These are phyloP conservation scores for Aphaenogaster rudis DNA, from an alignment of 1,140 invertebrate genomes.

Conservation along the genomic window DNA sequence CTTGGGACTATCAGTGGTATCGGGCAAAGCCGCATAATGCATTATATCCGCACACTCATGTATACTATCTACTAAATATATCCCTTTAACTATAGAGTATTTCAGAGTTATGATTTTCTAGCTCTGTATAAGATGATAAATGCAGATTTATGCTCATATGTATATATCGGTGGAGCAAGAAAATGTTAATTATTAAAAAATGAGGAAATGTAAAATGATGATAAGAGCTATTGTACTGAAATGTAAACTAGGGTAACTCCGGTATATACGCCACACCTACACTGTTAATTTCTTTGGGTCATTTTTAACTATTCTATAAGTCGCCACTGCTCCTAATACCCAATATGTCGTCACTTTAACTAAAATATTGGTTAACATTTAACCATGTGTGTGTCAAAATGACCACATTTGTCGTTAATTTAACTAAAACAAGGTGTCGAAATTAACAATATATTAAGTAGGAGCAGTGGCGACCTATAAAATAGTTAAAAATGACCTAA, in stretches of 20 bases:
- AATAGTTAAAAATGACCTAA: too few relatives aligned
- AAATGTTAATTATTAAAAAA: not conserved
- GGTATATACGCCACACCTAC: too few relatives aligned
- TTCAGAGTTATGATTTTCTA: not conserved
- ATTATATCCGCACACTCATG: constrained; percentile 26
- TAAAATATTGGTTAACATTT: too few relatives aligned
- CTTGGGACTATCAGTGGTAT: constrained; percentile 50
- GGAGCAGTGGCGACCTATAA: too few relatives aligned
- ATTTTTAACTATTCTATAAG: too few relatives aligned
- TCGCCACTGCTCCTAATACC: too few relatives aligned
- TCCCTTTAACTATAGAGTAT: constrained; percentile 3
- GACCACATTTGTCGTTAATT: too few relatives aligned
- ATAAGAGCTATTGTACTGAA: not conserved
- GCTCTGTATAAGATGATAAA: not conserved
- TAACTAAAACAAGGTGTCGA: too few relatives aligned
- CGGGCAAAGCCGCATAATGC: constrained; percentile 27
- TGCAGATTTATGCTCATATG: not conserved
- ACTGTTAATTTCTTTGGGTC: too few relatives aligned
- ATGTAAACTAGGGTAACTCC: not conserved
- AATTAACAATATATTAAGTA: too few relatives aligned
- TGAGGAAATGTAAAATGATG: not conserved
- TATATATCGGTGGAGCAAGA: not conserved
- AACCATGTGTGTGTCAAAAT: too few relatives aligned
- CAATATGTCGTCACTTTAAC: too few relatives aligned
- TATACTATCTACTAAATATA: not conserved